Conservation (phyloP, 2,797 vertebrate species). For the Lycodopsis pacificus region DNA sequence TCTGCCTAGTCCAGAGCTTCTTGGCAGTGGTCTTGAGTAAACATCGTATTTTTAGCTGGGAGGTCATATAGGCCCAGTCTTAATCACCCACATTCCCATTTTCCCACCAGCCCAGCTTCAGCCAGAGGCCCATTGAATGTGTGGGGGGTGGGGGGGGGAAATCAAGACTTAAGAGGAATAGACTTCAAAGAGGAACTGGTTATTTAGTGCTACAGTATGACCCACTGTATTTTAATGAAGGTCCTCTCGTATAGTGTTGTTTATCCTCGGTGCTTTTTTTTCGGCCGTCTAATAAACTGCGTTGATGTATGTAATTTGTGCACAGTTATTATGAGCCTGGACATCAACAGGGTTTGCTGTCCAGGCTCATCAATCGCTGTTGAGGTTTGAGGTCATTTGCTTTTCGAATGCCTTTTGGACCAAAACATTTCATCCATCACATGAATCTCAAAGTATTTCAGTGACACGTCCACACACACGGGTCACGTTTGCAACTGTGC, state of each 20-base stretch:
- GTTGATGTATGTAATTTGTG: constrained; percentile 17
- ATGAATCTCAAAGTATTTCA: constrained; percentile 38
- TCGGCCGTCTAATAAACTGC: constrained; percentile 14
- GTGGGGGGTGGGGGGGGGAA: constrained; percentile 58
- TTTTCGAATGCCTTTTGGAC: constrained; percentile 14
- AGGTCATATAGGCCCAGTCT: constrained; percentile 88
- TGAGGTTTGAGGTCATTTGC: constrained; percentile 18
- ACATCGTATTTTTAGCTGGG: constrained; percentile 90
- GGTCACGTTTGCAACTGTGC: constrained; percentile 39
- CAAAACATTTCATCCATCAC: constrained; percentile 19
- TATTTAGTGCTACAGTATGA: constrained; percentile 35
- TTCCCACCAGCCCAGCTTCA: constrained; percentile 86
- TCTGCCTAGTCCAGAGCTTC: constrained; percentile 86
- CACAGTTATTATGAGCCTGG: constrained; percentile 10
- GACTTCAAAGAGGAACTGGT: constrained; percentile 51
- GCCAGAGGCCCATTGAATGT: constrained; percentile 64
- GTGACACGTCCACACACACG: constrained; percentile 10
- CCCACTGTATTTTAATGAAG: constrained; percentile 32
- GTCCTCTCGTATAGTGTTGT: constrained; percentile 24
- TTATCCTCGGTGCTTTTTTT: constrained; percentile 25
- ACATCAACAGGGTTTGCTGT: constrained; percentile 7
- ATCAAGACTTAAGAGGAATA: constrained; percentile 28
- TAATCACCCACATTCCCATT: constrained; percentile 82
- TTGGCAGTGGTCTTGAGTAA: constrained; percentile 89
- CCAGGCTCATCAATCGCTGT: not conserved